A percentile compares a stretch with the other conserved stretches of the same genome.
Conservation (phyloP, 2,888 invertebrate species). For the Acanthosepion lycidas region DNA sequence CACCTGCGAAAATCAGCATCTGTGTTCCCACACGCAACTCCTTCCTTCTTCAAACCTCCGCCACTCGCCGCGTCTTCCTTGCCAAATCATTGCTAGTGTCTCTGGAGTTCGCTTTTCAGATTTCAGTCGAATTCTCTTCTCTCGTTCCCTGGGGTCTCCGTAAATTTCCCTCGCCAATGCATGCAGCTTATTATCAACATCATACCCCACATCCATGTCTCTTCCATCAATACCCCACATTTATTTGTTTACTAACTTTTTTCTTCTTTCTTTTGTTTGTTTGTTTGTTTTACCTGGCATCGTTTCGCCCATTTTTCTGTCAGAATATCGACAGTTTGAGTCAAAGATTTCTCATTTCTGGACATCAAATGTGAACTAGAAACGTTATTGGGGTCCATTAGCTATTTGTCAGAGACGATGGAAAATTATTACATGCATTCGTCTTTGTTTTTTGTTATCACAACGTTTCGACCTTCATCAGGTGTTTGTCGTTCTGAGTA, state of each 20-base stretch:
- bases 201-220: neutral
- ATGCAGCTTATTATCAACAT: neutral
- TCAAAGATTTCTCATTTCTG: neutral
- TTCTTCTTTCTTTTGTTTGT: neutral
- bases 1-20: neutral
- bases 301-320: neutral
- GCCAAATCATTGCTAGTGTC: constrained; percentile 5
- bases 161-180: neutral
- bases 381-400: no score
- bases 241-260: neutral
- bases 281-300: neutral
- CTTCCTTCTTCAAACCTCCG: neutral
- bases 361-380: neutral
- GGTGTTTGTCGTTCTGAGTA: no score
- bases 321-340: neutral
- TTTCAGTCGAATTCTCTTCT: neutral
- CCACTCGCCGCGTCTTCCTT: neutral
- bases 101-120: neutral
- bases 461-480: no score
- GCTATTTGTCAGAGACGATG: no score
- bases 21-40: neutral
- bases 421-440: no score
- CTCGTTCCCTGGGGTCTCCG: neutral
- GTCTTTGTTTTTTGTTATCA: no score
- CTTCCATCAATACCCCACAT: neutral